Evolutionary conservation across 2,797 vertebrate species (phyloP).

Genomic region (Tangara arthus): DNA sequence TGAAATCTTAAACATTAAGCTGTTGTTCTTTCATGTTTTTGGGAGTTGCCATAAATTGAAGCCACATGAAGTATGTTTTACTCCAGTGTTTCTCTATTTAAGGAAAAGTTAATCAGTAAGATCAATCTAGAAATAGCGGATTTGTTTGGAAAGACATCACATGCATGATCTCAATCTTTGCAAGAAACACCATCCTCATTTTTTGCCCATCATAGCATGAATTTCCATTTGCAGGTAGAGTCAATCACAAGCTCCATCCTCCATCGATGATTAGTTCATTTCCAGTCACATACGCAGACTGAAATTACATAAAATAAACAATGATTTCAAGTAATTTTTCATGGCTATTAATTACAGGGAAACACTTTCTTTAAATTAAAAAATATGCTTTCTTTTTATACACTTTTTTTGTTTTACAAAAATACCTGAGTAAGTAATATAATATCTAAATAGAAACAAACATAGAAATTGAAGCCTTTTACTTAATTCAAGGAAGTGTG

Average conservation of each 20-base stretch:
- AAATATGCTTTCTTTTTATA: background rate
- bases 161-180: background rate
- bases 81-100: background rate
- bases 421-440: background rate
- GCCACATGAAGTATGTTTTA: background rate
- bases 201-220: background rate
- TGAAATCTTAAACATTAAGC: background rate
- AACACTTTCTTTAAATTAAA: background rate
- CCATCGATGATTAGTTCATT: conserved; percentile 91
- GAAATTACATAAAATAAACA: conserved; percentile 41
- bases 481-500: background rate
- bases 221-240: background rate
- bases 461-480: background rate
- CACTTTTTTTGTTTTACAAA: background rate
- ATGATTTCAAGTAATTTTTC: background rate
- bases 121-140: background rate
- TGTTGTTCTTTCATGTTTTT: background rate
- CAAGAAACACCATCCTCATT: background rate
- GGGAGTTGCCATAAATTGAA: background rate
- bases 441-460: background rate
- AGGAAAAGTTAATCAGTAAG: background rate
- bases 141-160: background rate
- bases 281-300: conserved; percentile 93
- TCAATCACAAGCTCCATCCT: conserved; percentile 88
- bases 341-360: background rate